A percentile compares a stretch with the other conserved stretches of the same genome.
Conservation (phyloP, 2,797 vertebrate genomes). For the Enoplosus armatus region DNA sequence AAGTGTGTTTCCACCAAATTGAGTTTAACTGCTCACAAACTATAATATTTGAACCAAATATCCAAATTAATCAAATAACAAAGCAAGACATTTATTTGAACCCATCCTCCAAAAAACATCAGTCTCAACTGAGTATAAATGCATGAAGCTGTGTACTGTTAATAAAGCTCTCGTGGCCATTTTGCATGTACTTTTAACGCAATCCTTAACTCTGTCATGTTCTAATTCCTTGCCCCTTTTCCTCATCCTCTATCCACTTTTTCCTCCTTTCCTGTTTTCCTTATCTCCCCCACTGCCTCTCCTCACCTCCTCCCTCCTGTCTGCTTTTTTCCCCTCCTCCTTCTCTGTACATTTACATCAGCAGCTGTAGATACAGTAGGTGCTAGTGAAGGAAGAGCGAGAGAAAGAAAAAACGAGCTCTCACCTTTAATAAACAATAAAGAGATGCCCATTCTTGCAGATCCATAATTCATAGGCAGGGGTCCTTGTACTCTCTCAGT, state of each 20-base stretch:
- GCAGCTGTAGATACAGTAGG: conserved; percentile 1
- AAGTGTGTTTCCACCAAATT: too few relatives aligned
- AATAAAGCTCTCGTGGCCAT: background rate
- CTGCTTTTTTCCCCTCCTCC: background rate
- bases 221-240: background rate
- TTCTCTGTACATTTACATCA: background rate
- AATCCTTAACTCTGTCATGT: background rate
- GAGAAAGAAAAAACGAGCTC: conserved; percentile 3
- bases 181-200: background rate
- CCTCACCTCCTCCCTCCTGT: background rate
- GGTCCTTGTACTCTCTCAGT: conserved; percentile 35
- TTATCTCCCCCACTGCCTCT: conserved; percentile 6
- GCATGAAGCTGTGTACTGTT: background rate
- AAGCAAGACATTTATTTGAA: background rate
- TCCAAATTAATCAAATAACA: too few relatives aligned
- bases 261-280: background rate
- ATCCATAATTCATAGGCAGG: conserved; percentile 45
- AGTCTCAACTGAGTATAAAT: background rate
- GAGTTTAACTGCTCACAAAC: too few relatives aligned
- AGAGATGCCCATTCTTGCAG: conserved; percentile 19
- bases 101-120: background rate
- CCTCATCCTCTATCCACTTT: background rate
- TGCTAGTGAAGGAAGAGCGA: background rate
- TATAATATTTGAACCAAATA: too few relatives aligned
- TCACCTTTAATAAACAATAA: conserved; percentile 53